Conservation (phyloP, 2,888 invertebrate species). For the Polydrusus tereticollis region DNA sequence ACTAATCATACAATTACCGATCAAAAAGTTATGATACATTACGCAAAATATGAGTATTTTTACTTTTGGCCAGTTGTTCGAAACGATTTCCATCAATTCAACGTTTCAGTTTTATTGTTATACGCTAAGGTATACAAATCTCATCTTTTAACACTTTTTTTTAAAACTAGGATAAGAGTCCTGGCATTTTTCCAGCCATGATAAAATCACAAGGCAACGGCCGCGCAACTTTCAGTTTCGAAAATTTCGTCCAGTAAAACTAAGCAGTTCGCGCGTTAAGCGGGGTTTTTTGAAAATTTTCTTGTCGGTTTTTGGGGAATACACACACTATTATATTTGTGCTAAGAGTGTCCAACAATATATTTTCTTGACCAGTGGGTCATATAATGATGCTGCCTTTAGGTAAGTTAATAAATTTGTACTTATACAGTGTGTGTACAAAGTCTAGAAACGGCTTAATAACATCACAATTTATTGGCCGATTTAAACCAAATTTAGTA, state of each 20-base stretch:
- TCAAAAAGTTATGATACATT: background rate
- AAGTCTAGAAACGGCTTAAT: too few relatives aligned
- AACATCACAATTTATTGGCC: too few relatives aligned
- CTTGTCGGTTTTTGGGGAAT: constrained; percentile 3
- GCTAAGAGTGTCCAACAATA: background rate
- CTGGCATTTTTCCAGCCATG: constrained; percentile 40
- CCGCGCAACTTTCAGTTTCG: constrained; percentile 38
- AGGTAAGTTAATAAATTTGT: constrained; percentile 20
- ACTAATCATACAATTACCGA: too few relatives aligned
- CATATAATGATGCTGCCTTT: constrained; percentile 33
- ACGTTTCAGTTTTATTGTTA: constrained; percentile 15
- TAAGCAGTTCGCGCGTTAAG: constrained; percentile 15
- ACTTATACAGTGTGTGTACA: too few relatives aligned
- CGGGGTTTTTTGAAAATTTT: constrained; percentile 24
- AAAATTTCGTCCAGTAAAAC: constrained; percentile 36
- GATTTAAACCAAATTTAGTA: background rate
- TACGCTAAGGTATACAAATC: constrained; percentile 20
- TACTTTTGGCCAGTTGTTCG: background rate
- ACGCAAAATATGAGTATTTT: background rate
- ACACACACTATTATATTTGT: background rate
- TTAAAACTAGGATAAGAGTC: constrained; percentile 43
- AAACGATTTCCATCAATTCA: background rate
- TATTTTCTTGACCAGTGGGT: background rate
- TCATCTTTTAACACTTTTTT: constrained; percentile 37
- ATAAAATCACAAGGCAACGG: constrained; percentile 46